phyloP scores from a whole-genome alignment of 2,113 vertebrate genomes.

The Chloropsis cyanopogon region DNA sequence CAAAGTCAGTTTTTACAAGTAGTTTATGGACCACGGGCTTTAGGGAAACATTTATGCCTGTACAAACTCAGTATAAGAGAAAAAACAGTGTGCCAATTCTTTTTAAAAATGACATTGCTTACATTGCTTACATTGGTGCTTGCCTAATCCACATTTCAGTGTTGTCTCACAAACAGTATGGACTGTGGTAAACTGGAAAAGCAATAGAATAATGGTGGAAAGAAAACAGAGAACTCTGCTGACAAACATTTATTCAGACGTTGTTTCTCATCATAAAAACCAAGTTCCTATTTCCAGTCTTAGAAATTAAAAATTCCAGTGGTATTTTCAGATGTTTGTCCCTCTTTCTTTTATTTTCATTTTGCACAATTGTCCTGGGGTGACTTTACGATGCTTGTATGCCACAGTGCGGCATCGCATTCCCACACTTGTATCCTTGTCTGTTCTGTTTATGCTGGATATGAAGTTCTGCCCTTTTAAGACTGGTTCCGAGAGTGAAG shows the following conservation, averaged over 20 bases:
- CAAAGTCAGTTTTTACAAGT: not conserved
- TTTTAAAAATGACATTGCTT: not conserved
- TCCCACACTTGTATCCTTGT: too few species aligned
- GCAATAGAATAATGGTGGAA: not conserved
- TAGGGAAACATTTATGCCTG: not conserved
- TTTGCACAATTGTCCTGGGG: not conserved
- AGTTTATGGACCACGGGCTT: not conserved
- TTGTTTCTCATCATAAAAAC: not conserved
- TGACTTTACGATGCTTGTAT: not conserved
- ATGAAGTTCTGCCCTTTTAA: not conserved
- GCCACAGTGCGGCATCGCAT: too few species aligned
- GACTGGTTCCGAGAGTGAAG: not conserved
- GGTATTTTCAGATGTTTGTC: not conserved
- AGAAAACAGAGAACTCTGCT: not conserved
- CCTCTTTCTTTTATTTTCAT: not conserved
- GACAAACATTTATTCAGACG: not conserved
- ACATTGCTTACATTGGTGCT: rapidly evolving
- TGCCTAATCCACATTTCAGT: not conserved
- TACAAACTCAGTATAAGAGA: not conserved
- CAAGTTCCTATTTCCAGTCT: not conserved
- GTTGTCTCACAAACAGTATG: not conserved
- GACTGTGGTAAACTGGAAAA: not conserved
- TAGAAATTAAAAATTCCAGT: not conserved
- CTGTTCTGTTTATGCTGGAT: not conserved
- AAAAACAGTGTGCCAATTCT: not conserved